Evolutionary conservation across 2,888 invertebrate species (phyloP), one percentile per base, ranked within the genome.

Genomic region (Balanococcus diminutus): DNA sequence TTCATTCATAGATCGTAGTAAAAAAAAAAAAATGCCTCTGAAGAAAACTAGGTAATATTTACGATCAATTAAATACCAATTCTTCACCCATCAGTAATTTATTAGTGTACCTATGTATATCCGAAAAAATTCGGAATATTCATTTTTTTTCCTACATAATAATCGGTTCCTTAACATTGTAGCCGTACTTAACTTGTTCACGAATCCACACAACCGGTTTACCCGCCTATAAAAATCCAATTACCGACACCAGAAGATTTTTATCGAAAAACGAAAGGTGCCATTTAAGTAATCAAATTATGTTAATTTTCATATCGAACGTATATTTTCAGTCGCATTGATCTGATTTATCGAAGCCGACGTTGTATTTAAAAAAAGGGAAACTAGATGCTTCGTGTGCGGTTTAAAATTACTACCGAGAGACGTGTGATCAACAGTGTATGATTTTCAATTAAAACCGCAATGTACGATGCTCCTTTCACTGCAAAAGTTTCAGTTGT

Each of bases 231-330:
- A 79, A 79, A 79, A 79, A 79, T 32, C 75, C 32, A 79, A 79
- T 79, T 79, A 79, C 36, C 36, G 75, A 79, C 75, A 79, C 75
- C 75, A 32, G 75, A 79, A 32, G 75, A 79, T 79, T 32, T 9
- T 79, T 79, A 79, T 79, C 75, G 75, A 79, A 72, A 79, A 79
- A 32, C 36, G 36, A 79, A 79, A 79, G 75, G 75, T 11, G 75
- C 36, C 36, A 79, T 79, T 79, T 79, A 79, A 79, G 75, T 79
- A 79, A 79, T 79, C 75, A 79, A 79, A 79, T 79, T 79, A 79
- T 79, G 75, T 79, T 79, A 79, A 79, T 79, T 79, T 79, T 79
- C 19, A 79, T 79, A 36, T 79, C 31, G 32, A 36, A 79, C 19
- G 16, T 36, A 19, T 36, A 36, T 79, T 79, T 67, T 67, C 67